phyloP scores from a whole-genome alignment of 1,140 invertebrate species.

The Drosophila ironensis region DNA sequence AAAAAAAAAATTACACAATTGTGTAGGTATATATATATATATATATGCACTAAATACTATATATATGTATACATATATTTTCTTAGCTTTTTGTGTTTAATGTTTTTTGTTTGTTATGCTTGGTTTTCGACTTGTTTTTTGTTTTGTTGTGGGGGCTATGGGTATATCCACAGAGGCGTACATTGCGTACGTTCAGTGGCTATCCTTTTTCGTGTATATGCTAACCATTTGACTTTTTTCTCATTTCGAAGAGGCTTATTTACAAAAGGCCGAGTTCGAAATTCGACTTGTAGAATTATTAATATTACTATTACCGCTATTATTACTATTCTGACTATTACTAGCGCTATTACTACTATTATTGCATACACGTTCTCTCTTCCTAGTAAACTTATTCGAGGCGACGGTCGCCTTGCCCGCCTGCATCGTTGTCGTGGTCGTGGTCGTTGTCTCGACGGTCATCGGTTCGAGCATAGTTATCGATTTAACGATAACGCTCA shows the following conservation, averaged over 20 bases:
- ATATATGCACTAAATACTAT: too few species aligned
- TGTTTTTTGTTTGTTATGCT: constrained; percentile 1
- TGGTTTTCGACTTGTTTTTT: too few species aligned
- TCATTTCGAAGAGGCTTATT: constrained; percentile 77
- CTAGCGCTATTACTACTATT: constrained; percentile 73
- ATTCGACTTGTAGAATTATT: constrained; percentile 77
- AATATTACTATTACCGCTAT: constrained; percentile 71
- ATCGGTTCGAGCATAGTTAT: constrained; percentile 22
- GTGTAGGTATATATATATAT: constrained; percentile 30
- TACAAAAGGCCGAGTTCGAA: constrained; percentile 80
- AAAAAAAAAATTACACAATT: constrained; percentile 39
- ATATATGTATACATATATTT: constrained; percentile 14
- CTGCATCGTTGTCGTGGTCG: constrained; percentile 16
- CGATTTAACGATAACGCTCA: constrained; percentile 17
- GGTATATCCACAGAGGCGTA: constrained; percentile 1
- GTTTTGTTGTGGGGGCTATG: not conserved
- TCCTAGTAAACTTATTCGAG: constrained; percentile 79
- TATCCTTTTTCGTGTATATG: constrained; percentile 44
- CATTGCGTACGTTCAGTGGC: not conserved
- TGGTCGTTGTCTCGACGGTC: constrained; percentile 14
- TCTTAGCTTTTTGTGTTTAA: constrained; percentile 5
- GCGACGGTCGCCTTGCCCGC: not conserved
- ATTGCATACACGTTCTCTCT: constrained; percentile 81
- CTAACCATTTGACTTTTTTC: constrained; percentile 70
- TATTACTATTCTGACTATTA: constrained; percentile 65